phyloP scores from a whole-genome alignment of 37 sponge, comb jelly and placozoan genomes.

The Petrosia ficiformis region DNA sequence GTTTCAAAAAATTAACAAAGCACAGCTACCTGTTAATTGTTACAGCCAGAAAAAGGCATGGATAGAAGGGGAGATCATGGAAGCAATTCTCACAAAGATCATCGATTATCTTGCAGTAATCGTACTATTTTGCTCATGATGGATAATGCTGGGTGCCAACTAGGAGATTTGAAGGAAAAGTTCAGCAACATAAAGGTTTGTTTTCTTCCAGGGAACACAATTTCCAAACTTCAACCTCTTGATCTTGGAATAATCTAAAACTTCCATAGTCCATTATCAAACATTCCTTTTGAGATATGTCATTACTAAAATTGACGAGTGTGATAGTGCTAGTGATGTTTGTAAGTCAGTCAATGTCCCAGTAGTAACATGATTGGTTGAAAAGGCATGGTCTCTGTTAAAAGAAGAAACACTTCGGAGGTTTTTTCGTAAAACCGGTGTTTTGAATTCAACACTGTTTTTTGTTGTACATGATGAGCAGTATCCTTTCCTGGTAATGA shows the following conservation, averaged over 20 bases:
- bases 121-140: slow-evolving; percentile 6
- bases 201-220: background rate
- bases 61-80: slow-evolving; percentile 31
- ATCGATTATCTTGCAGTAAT: background rate
- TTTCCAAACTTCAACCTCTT: background rate
- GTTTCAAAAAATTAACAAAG: slow-evolving; percentile 25
- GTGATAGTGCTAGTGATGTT: slow-evolving; percentile 34
- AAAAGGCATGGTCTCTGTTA: slow-evolving; percentile 6
- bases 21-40: slow-evolving; percentile 15
- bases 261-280: slow-evolving; percentile 9
- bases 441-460: no score
- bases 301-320: slow-evolving; percentile 57
- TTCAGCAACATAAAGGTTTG: background rate
- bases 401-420: no score
- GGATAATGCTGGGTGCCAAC: slow-evolving; percentile 46
- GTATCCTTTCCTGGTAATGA: no score
- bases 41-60: slow-evolving; percentile 36
- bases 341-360: slow-evolving; percentile 11
- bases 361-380: slow-evolving; percentile 17
- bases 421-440: no score
- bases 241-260: slow-evolving; percentile 28
- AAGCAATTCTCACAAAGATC: slow-evolving; percentile 10
- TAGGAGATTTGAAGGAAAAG: background rate
- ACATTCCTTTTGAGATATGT: slow-evolving; percentile 13
- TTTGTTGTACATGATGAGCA: no score